phyloP scores from a whole-genome alignment of 2,113 vertebrate species.

The Calyptomena viridis region DNA sequence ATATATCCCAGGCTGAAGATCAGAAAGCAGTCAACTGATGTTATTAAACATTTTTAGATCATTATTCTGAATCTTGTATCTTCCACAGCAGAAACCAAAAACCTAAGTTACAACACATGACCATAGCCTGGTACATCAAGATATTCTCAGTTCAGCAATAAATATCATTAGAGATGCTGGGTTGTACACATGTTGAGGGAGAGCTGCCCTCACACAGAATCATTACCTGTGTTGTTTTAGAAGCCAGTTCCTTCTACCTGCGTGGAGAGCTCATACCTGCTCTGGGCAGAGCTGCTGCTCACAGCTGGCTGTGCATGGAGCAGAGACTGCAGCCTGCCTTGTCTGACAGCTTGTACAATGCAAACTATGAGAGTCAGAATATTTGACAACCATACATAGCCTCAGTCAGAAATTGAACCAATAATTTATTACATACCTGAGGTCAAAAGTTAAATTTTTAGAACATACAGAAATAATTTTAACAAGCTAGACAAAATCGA shows the following conservation, averaged over 20 bases:
- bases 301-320: accelerated
- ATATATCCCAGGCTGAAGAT: neutral
- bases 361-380: neutral
- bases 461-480: neutral
- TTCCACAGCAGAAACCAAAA: neutral
- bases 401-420: neutral
- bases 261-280: neutral
- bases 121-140: neutral
- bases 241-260: neutral
- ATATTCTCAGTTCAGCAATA: neutral
- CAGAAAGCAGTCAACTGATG: neutral
- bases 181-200: neutral
- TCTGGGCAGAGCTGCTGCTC: neutral
- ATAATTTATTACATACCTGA: constrained; percentile 20
- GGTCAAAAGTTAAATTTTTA: neutral
- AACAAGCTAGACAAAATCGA: neutral
- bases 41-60: neutral
- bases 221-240: neutral
- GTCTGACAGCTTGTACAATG: neutral
- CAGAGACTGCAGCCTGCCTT: neutral
- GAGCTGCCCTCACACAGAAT: neutral
- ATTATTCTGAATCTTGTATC: neutral
- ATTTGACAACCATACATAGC: neutral
- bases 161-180: neutral
- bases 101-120: neutral